phyloP scores from a whole-genome alignment of 2,797 vertebrate genomes.

The Schizothorax lantsangensis region DNA sequence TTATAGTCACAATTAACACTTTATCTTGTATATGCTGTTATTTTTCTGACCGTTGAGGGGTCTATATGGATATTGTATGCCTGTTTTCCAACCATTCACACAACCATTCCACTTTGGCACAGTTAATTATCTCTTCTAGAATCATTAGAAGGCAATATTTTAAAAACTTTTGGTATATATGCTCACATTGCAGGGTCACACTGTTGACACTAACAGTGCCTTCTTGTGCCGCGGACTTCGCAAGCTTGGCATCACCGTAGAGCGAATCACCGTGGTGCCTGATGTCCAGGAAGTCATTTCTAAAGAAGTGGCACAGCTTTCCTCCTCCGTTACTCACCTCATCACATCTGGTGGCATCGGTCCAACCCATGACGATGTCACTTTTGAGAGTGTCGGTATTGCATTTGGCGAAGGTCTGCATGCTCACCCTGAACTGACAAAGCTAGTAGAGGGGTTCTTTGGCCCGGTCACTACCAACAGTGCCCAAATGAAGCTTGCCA shows the following conservation, averaged over 20 bases:
- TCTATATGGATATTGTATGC: neutral
- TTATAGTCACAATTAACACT: neutral
- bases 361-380: conserved; percentile 95
- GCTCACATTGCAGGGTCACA: conserved; percentile 84
- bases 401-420: conserved; percentile 86
- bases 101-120: neutral
- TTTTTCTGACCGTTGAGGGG: neutral
- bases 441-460: conserved; percentile 80
- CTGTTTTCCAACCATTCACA: neutral
- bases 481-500: conserved; percentile 87
- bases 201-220: conserved; percentile 92
- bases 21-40: neutral
- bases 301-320: conserved; percentile 83
- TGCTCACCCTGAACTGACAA: conserved; percentile 84
- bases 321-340: conserved; percentile 85
- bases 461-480: conserved; percentile 71
- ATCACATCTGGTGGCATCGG: conserved; percentile 93
- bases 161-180: neutral
- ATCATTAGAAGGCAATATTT: neutral
- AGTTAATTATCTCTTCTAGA: neutral
- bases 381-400: conserved; percentile 89
- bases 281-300: conserved; percentile 88
- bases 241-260: conserved; percentile 87
- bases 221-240: conserved; percentile 88
- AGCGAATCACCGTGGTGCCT: conserved; percentile 86